Conservation (phyloP, 2,113 vertebrate genomes). For the Rattus norvegicus region GRCr8 NC_086021.1:151793001-151793500, state of each 20-base stretch:
- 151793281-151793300: too few species aligned
- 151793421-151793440: neutral
- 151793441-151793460: neutral
- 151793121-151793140: constrained; percentile 65
- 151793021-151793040: constrained; percentile 94
- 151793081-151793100: constrained; percentile 93
- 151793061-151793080: constrained; percentile 91
- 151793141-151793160: neutral
- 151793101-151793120: constrained; percentile 83
- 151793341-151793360: neutral
- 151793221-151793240: rapidly evolving
- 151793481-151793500: neutral
- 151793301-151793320: neutral
- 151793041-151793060: constrained; percentile 93
- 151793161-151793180: neutral
- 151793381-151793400: neutral
- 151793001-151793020: constrained; percentile 94
- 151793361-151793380: neutral
- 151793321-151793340: neutral
- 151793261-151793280: neutral
- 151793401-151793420: neutral
- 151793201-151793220: neutral
- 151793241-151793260: neutral
- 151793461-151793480: too few species aligned
- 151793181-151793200: neutral